Conservation (phyloP, 2,888 invertebrate genomes). For the Tricholauxania praeusta region DNA sequence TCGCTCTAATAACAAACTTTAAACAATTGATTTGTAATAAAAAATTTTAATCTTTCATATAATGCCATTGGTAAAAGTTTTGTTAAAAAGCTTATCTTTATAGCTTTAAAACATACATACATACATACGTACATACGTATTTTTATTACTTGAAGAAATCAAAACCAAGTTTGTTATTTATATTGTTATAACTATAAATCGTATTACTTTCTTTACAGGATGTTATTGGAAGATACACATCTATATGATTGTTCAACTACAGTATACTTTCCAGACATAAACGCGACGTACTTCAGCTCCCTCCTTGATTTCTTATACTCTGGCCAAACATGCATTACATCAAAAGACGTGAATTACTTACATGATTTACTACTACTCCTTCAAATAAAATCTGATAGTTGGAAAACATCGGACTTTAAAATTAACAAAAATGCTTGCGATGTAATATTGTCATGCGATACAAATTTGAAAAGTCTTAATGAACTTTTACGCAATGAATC, state of each 20-base stretch:
- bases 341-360: conserved; percentile 81
- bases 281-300: conserved; percentile 83
- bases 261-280: conserved; percentile 87
- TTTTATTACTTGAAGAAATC: too few relatives aligned
- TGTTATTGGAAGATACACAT: conserved; percentile 79
- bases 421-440: conserved; percentile 25
- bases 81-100: too few relatives aligned
- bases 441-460: conserved; percentile 30
- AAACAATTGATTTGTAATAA: too few relatives aligned
- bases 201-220: conserved; percentile 63
- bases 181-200: too few relatives aligned
- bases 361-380: conserved; percentile 85
- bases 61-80: too few relatives aligned
- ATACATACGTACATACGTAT: not conserved
- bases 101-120: too few relatives aligned
- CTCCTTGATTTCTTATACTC: conserved; percentile 88
- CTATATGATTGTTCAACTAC: conserved; percentile 79
- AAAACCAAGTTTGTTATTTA: too few relatives aligned
- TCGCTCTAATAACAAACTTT: too few relatives aligned
- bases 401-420: conserved; percentile 70
- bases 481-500: conserved; percentile 21
- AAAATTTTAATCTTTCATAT: too few relatives aligned
- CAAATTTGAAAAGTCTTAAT: conserved; percentile 31
- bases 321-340: conserved; percentile 77
- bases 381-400: conserved; percentile 87